Base-by-base conservation (phyloP, 2,888 invertebrate species). In the Sepiola atlantica region DNA sequence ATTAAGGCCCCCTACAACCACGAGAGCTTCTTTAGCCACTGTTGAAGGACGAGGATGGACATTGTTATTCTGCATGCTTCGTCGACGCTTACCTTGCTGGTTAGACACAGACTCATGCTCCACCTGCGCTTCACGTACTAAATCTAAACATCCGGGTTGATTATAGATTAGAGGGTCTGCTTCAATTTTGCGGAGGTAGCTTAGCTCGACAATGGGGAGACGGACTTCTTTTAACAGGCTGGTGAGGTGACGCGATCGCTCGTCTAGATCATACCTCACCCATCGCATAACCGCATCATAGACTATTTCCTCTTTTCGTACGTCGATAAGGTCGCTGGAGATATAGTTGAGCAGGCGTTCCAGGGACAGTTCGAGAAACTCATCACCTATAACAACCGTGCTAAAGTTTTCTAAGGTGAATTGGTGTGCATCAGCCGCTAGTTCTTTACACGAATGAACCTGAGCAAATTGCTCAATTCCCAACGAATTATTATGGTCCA, bases 381-480 rank as follows among this genome's bases (percentile, higher is more conserved):
- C 97, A 91, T 97, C 97, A 94, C 95, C 96, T 77, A 97, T 97
- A 20, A 97, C 96, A 54, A 97, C 96, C 35, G 94, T 94, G 55
- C 96, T 96, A 95, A 97, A 97, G 95, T 97, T 97, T 93, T 97
- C 97, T 90, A 97, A 94, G 21, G 96, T 96, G 95, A 95, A 97
- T 91, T 96, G 95, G 94, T 96, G 96, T 28, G 97, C 96, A 94
- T 96, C 96, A 12, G 96, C 95, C 94, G 96, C 96, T 21, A 97
- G 96, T 90, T 96, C 95, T 55, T 95, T 95, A 95, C 97, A 97
- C 55, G 96, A 96, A 95, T 97, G 97, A 90, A 97, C 95, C 55
- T 96, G 96, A 93, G 97, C 97, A 95, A 97, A 97, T 94, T 96
- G 95, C 94, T 97, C 97, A 94, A 97, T 97, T 55, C 97, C 97